Evolutionary conservation across 2,888 invertebrate species (phyloP).

Genomic region (Girardia tigrina): DNA sequence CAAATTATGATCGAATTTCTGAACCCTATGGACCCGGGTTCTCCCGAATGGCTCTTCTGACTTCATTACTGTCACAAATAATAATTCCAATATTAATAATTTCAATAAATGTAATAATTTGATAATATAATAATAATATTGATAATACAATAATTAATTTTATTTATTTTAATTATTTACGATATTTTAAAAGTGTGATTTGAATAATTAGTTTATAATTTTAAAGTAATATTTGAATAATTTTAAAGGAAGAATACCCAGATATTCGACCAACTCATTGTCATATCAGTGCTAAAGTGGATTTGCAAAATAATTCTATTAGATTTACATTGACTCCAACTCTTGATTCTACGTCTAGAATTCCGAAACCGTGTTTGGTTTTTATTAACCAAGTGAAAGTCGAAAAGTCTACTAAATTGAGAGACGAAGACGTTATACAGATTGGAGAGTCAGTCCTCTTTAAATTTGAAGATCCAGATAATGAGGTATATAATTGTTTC

Average conservation of each 20-base stretch:
- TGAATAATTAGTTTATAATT: no score
- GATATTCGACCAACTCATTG: conserved; percentile 37
- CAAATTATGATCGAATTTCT: no score
- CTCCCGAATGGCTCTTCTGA: no score
- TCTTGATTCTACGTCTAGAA: conserved; percentile 84
- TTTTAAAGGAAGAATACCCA: conserved; percentile 38
- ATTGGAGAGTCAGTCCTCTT: conserved; percentile 54
- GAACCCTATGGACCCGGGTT: no score
- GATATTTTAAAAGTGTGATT: no score
- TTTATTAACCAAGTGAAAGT: conserved; percentile 32
- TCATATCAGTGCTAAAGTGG: conserved; percentile 11
- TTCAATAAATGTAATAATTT: no score
- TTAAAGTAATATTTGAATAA: neutral
- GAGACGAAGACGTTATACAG: conserved; percentile 53
- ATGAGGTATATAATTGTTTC: no score
- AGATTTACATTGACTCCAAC: conserved; percentile 55
- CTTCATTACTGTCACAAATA: no score
- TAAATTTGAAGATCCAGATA: conserved; percentile 52
- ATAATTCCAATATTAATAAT: no score
- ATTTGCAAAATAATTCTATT: neutral
- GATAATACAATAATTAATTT: no score
- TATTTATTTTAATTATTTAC: no score
- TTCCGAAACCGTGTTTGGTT: conserved; percentile 68
- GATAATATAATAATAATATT: no score
- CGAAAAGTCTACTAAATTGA: conserved; percentile 64